Evolutionary conservation across 2,888 invertebrate species (phyloP), one percentile per base, ranked within the genome.

Genomic region (Julus scandinavius): DNA sequence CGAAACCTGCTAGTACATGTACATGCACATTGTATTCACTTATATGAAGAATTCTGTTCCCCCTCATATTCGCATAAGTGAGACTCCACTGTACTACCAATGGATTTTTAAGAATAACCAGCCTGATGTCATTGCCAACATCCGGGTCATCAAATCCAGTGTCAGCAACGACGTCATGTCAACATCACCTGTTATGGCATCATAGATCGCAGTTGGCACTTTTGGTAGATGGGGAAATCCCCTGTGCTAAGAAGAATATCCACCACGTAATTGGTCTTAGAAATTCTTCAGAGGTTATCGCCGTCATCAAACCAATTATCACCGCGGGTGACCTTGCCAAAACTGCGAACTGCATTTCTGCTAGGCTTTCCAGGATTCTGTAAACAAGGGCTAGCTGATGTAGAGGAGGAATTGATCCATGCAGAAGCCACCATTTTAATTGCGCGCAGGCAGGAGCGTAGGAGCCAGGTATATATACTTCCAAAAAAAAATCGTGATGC

Each of bases 391-490:
- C 54, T 29, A 29, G 1, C 29, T 54, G 11, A 54, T 54, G 11
- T 13, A 11, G 9, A 15, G 11, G 15, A 17, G 11, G 15, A 17
- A 54, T 54, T 54, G 72, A 9, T 20, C 20, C 72, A 72, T 29
- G 72, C 72, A 72, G 72, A 72, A 72, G 29, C 72, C 72, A 5
- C 29, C 72, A 72, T 45, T 72, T 72, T 72, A 72, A 72, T 72
- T 72, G 72, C 72, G 20, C 29, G 72, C 72, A 72, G 72, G 72
- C 4, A 72, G 72, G 72, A 72, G 72, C 72, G 72, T 72, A 72
- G 72, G 72, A 72, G 72, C 72, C 72, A 72, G 29, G 72, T 29
- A 72, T 29, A 29, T 5, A 5, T 63, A 63, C 49, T 13, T 54
- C 45, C 5, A 45, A 45, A 45, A 72, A 72, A 72, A 72, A 72